Conservation (phyloP, 1,140 invertebrate species). For the Ephestia elutella region DNA sequence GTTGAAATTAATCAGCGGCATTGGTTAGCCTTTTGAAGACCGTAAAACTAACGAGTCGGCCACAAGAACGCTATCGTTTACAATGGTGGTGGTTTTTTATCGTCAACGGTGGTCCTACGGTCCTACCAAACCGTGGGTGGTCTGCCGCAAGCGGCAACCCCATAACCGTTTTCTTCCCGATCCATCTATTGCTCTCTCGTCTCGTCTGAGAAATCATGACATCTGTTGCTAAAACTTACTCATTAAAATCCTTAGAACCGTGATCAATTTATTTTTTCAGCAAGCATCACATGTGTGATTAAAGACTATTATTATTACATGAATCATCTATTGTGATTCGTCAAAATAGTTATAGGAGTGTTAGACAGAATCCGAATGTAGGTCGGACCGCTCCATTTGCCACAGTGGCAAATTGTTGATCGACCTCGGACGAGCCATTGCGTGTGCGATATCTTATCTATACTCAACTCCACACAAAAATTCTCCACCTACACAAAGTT, state of each 20-base stretch:
- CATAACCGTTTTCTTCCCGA: neutral
- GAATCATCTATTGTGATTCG: slow-evolving; percentile 58
- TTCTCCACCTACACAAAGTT: slow-evolving; percentile 2
- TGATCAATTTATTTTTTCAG: slow-evolving; percentile 14
- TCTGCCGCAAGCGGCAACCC: slow-evolving; percentile 1
- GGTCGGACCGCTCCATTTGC: slow-evolving; percentile 68
- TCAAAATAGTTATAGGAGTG: slow-evolving; percentile 38
- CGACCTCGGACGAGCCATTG: slow-evolving; percentile 57
- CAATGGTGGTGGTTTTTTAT: slow-evolving; percentile 11
- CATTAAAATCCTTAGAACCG: slow-evolving; percentile 2
- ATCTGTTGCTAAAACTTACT: slow-evolving; percentile 1
- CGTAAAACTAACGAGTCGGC: neutral
- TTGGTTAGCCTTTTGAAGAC: neutral
- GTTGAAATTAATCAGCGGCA: neutral
- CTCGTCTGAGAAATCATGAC: neutral
- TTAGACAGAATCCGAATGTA: slow-evolving; percentile 61
- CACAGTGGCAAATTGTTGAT: slow-evolving; percentile 63
- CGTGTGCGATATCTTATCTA: slow-evolving; percentile 62
- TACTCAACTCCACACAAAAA: slow-evolving; percentile 12
- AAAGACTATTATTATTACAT: too few relatives aligned
- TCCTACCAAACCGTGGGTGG: slow-evolving; percentile 9
- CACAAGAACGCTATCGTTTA: slow-evolving; percentile 1
- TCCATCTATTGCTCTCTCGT: neutral
- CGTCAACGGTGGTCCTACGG: neutral
- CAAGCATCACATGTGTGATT: slow-evolving; percentile 35